Percentiles rank a stretch among this genome's conserved stretches.
phyloP scores from a whole-genome alignment of 1,140 invertebrate species.

The Penaeus japonicus region DNA sequence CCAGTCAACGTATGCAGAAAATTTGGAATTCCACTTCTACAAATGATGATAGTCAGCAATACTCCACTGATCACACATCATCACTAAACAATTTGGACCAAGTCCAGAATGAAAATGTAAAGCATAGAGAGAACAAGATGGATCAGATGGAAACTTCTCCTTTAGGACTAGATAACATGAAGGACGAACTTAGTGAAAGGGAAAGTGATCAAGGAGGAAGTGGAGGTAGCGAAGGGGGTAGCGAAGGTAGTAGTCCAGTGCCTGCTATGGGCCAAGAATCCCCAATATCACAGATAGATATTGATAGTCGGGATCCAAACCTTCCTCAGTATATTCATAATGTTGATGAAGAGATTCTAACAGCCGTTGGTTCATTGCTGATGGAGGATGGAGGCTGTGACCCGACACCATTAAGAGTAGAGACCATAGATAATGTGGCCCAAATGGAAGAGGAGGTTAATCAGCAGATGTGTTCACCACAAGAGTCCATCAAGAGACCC shows the following conservation, averaged over 20 bases:
- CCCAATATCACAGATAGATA: constrained; percentile 7
- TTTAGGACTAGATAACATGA: constrained; percentile 15
- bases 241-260: constrained; percentile 35
- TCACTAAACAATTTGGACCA: too few species aligned
- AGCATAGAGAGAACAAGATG: background rate
- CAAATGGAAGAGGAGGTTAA: constrained; percentile 8
- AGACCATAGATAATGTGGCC: background rate
- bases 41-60: too few species aligned
- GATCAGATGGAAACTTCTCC: background rate
- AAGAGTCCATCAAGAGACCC: constrained; percentile 29
- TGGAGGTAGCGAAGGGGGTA: constrained; percentile 14
- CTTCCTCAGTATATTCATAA: background rate
- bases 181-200: background rate
- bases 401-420: background rate
- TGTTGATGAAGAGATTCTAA: background rate
- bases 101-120: background rate
- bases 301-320: background rate
- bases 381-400: background rate
- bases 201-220: constrained; percentile 23
- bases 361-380: background rate
- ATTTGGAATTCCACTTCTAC: background rate
- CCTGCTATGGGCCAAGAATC: constrained; percentile 22
- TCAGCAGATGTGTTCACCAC: background rate
- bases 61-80: too few species aligned
- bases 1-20: background rate